These are phyloP conservation scores for Epinephelus lanceolatus DNA, from an alignment of 2,113 vertebrate genomes.

Conservation along the genomic window DNA sequence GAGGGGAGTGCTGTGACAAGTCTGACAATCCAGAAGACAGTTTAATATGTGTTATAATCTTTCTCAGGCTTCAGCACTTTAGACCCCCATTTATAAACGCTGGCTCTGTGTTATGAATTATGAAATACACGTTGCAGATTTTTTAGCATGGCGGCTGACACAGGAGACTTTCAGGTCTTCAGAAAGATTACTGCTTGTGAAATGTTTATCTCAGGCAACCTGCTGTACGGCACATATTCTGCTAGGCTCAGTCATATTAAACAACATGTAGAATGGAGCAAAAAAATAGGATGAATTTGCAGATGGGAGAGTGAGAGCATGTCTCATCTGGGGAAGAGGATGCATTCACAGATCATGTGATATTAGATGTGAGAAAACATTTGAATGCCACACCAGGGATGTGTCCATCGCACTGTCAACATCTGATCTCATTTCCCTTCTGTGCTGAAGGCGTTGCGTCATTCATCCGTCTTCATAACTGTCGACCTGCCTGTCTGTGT, in stretches of 20 bases:
- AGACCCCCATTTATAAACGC: constrained; percentile 50
- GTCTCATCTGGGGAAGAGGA: constrained; percentile 4
- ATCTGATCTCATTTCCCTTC: constrained; percentile 75
- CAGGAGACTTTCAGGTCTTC: constrained; percentile 60
- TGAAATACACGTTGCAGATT: constrained; percentile 54
- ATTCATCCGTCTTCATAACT: constrained; percentile 80
- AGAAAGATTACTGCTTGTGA: constrained; percentile 60
- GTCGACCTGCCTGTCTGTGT: constrained; percentile 75
- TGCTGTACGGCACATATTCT: constrained; percentile 51
- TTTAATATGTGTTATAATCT: constrained; percentile 41
- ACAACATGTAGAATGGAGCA: constrained; percentile 27
- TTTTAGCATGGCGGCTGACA: constrained; percentile 57
- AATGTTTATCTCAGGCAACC: constrained; percentile 54
- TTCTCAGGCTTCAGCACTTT: constrained; percentile 48
- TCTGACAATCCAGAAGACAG: constrained; percentile 42
- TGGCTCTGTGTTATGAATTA: constrained; percentile 60
- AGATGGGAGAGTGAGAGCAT: constrained; percentile 1
- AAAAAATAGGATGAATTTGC: constrained; percentile 12
- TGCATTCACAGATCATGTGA: constrained; percentile 27
- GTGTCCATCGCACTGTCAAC: constrained; percentile 77
- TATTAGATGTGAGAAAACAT: constrained; percentile 63
- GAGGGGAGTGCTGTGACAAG: constrained; percentile 17
- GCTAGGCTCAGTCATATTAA: constrained; percentile 49
- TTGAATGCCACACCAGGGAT: constrained; percentile 70
- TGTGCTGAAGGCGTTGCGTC: constrained; percentile 71